Evolutionary conservation across 2,797 vertebrate genomes (phyloP), one percentile per base, ranked within the genome.

Genomic region (Myotis daubentonii): DNA sequence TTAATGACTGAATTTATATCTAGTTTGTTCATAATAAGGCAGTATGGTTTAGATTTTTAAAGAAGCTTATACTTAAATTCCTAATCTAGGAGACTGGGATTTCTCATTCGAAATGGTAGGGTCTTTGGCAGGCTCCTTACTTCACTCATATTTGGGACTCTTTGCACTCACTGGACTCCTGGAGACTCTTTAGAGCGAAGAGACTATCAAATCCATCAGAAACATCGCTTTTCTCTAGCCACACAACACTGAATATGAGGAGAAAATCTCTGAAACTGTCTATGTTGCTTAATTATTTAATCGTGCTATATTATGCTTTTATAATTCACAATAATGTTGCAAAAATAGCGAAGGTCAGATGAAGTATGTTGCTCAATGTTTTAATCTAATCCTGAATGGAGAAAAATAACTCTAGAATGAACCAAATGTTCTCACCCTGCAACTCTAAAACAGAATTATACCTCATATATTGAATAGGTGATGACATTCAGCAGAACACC

Each of bases 401-500:
- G 62, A 60, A 86, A 81, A 86, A 65, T 30, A 93, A 71, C 49
- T 85, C 74, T 25, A 57, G 38, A 91, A 66, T 60, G 83, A 92
- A 68, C 38, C 81, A 75, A 91, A 79, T 75, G 65, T 89, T 94
- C 57, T 94, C 38, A 78, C 82, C 53, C 68, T 82, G 25, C 9
- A 84, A 66, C 74, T 86, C 81, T 70, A 80, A 93, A 82, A 72
- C 30, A 85, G 70, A 89, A 49, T 80, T 79, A 41, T 22, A 8
- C 57, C 38, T 86, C 16, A 3, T n/a, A 30, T 41, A 86, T 23
- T 83, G 87, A 74, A 33, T 70, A 93, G 38, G 83, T 76, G 70
- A 88, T 86, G 89, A 80, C 82, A 89, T 70, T 88, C 51, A 90
- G n/a, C 85, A 95, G 96, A 89, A 93, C 71, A 89, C 82, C 68